Percentiles rank a stretch among this genome's conserved stretches.
Conservation (phyloP, 2,888 invertebrate genomes). For the Agrotis puta region DNA sequence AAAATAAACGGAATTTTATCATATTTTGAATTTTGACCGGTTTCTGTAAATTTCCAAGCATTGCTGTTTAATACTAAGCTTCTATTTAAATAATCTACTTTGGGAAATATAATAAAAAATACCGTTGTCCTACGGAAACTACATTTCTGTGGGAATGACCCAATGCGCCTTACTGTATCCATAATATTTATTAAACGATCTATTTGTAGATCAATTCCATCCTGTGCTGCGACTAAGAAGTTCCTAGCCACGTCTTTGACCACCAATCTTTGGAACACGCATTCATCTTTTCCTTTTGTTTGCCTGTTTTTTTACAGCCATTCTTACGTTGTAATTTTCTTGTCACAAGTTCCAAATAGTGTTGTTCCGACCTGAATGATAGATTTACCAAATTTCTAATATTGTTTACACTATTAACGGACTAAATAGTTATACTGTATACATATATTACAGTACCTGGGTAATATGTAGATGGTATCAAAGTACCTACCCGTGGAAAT, state of each 20-base stretch:
- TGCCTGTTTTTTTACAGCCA: background rate
- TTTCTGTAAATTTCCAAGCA: background rate
- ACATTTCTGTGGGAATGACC: background rate
- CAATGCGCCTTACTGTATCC: constrained; percentile 1
- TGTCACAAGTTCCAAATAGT: background rate
- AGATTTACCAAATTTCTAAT: constrained; percentile 25
- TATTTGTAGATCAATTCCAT: background rate
- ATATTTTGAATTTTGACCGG: background rate
- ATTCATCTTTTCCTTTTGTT: background rate
- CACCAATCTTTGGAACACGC: background rate
- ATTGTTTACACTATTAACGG: constrained; percentile 4
- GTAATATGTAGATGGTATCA: constrained; percentile 37
- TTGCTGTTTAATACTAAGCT: background rate
- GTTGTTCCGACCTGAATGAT: background rate
- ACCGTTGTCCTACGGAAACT: background rate
- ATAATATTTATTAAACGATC: background rate
- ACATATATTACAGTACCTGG: constrained; percentile 33
- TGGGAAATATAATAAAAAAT: too few relatives aligned
- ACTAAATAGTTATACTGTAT: constrained; percentile 13
- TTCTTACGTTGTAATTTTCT: background rate
- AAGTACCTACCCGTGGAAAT: constrained; percentile 65
- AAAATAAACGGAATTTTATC: background rate
- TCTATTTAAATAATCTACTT: too few relatives aligned
- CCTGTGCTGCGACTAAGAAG: too few relatives aligned
- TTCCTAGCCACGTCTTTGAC: background rate